Evolutionary conservation across 2,113 vertebrate species (phyloP), one percentile per base, ranked within the genome.

Genomic region (Pimephales promelas): DNA sequence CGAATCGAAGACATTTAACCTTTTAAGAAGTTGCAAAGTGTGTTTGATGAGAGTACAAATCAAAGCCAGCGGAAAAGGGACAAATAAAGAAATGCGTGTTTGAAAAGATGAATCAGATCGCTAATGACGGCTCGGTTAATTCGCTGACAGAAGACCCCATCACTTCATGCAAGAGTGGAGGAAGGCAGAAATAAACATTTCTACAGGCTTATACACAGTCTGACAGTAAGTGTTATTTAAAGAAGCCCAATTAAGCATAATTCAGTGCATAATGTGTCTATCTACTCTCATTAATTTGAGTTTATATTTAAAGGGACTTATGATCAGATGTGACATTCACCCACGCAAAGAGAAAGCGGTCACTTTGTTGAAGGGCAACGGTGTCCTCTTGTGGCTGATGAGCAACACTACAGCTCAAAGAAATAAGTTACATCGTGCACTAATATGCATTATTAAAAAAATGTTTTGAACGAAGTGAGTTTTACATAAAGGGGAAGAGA

Each of bases 171-270:
- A 10, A 64, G 54, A 79, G 70, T 57, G 62, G 78, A 87, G 54
- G 64, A 85, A 47, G 76, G 78, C 57, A 66, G 22, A 74, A 72
- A 36, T 70, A 80, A 76, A 87, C 72, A 74, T 64, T 82, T 56
- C 74, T 71, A 81, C 28, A 24, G 64, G 47, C 31, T 70, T 71
- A 85, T 79, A 81, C n/a, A 85, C 28, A 43, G 45, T 83, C 78
- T 87, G 85, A 81, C 87, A 85, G 81, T 71, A 85, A 88, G 88
- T 87, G 88, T 89, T 93, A 91, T 92, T 92, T 93, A 92, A 92
- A 90, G 90, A 89, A 91, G 88, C 90, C 88, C 90, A 92, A 93
- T 93, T 92, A 93, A 90, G 89, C n/a, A 81, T 90, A 90, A 90
- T 90, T 90, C 89, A 92, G 87, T 84, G 89, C 90, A 90, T 92